A percentile compares a stretch with the other conserved stretches of the same genome.
Conservation (phyloP, 37 sponge, comb jelly and placozoan genomes). For the Petrosia ficiformis region DNA sequence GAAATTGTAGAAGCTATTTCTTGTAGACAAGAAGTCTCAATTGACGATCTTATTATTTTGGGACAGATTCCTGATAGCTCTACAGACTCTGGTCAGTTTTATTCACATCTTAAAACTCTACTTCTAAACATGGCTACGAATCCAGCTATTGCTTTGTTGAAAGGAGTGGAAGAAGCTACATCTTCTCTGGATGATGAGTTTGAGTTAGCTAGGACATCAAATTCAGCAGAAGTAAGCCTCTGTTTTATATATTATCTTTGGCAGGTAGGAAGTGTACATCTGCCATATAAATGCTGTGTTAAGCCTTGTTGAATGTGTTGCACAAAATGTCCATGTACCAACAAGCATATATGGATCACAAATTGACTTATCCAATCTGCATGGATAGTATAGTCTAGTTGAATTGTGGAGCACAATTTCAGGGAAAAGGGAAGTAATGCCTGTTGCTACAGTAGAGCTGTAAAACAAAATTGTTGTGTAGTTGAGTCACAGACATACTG, state of each 20-base stretch:
- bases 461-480: no score
- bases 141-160: constrained; percentile 35
- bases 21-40: background rate
- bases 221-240: constrained; percentile 29
- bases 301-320: no score
- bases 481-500: no score
- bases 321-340: no score
- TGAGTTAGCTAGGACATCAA: background rate
- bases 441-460: no score
- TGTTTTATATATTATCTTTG: background rate
- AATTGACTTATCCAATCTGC: no score
- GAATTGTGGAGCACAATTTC: no score
- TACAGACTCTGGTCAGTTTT: constrained; percentile 15
- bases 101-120: background rate
- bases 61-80: constrained; percentile 25
- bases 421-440: no score
- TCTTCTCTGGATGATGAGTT: constrained; percentile 28
- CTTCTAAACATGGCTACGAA: constrained; percentile 38
- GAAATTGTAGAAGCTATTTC: constrained; percentile 13
- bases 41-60: constrained; percentile 32
- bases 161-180: background rate
- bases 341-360: no score
- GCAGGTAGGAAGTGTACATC: no score
- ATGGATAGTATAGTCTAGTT: no score
- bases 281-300: no score